These are phyloP conservation scores for Drosophila aff. DNA, from an alignment of 1,140 invertebrate genomes.

Conservation along the genomic window DNA sequence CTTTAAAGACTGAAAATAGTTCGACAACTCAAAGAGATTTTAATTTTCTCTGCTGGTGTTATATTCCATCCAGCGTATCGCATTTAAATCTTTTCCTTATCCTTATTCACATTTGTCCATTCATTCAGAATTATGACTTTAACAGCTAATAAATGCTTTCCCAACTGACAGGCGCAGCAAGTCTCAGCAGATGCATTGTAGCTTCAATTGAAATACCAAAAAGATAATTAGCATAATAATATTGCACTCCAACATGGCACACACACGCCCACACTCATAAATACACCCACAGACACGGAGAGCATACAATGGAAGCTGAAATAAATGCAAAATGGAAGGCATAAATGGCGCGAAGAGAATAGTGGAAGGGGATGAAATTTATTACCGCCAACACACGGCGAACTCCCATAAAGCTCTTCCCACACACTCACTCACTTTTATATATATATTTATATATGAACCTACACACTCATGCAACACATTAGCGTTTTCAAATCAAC, in stretches of 20 bases:
- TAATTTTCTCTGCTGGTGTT: neutral
- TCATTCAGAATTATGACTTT: slow-evolving; percentile 3
- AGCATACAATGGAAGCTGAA: slow-evolving; percentile 39
- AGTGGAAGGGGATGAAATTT: slow-evolving; percentile 52
- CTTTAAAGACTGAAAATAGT: no score
- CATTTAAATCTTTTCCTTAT: neutral
- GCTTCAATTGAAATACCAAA: slow-evolving; percentile 71
- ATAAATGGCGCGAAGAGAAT: slow-evolving; percentile 48
- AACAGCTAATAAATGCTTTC: slow-evolving; percentile 12
- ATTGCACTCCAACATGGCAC: slow-evolving; percentile 40
- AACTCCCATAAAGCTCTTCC: slow-evolving; percentile 56
- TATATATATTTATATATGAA: neutral
- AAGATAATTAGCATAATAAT: slow-evolving; percentile 77
- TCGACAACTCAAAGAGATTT: no score
- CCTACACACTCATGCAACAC: slow-evolving; percentile 34
- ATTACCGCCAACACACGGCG: slow-evolving; percentile 55
- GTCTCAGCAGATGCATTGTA: slow-evolving; percentile 38
- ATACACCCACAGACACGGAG: slow-evolving; percentile 11
- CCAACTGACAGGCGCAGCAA: slow-evolving; percentile 9
- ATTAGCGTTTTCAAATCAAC: slow-evolving; percentile 75
- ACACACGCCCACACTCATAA: slow-evolving; percentile 17
- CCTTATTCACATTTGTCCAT: neutral
- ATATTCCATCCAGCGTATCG: no score
- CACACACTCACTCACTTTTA: slow-evolving; percentile 39
- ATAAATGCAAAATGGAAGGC: slow-evolving; percentile 69